Base-by-base conservation (phyloP, 2,797 vertebrate species). In the Xiphophorus birchmanni region DNA sequence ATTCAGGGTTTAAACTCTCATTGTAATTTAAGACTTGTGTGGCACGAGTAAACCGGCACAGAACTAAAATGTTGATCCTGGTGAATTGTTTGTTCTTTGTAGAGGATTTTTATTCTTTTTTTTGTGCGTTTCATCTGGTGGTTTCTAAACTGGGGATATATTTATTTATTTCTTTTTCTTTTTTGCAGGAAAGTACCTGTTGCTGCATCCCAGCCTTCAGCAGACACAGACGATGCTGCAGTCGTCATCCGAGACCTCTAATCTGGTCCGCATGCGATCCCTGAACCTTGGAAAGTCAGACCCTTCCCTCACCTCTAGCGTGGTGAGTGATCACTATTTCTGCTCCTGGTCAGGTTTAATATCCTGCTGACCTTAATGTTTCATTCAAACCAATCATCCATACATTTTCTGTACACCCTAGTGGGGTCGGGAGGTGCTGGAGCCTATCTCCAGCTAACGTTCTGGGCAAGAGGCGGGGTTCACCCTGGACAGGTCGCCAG, bases 221-320 rank as follows among this genome's bases (percentile, higher is more conserved):
- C 97, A 96, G 86, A 83, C 65, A 0, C 88, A 73, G 40, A 17
- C 85, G 0, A n/a, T 91, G 2, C 97, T 96, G 94, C 95, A 94
- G 2, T 86, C 91, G 6, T 85, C 96, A 0, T 37, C 93, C 0
- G 98, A 99, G 87, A 95, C 92, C 5, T 98, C 97, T 26, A 99
- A 99, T 93, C 97, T 99, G 77, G 93, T 98, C 82, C 97, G 97
- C 45, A 97, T 99, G 96, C 94, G 95, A 73, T 97, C 97, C 74
- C 95, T 96, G 83, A 96, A 97, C 50, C 94, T 98, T 0, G 98
- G 98, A 10, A 98, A 99, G 91, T 99, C 98, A 0, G 98, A 99
- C 44, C 98, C 98, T 26, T 98, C 97, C 0, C 97, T 99, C 81
- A 97, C 97, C 2, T 97, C 96, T 88, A 97, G 93, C 87, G 87